Conservation (phyloP, 1,140 invertebrate species). For the Carcinoscorpius rotundicauda region DNA sequence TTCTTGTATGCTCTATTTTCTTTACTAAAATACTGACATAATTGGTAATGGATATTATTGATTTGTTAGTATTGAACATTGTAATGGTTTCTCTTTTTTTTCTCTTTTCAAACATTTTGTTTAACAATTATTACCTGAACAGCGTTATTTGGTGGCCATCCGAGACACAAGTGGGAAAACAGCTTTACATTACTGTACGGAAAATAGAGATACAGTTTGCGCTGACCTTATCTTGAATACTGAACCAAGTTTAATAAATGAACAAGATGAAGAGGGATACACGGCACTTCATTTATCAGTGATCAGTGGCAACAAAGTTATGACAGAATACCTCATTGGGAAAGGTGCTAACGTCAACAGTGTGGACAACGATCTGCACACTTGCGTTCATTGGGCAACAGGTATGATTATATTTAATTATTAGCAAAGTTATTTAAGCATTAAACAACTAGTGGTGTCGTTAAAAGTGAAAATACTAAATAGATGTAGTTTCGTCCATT, state of each 20-base stretch:
- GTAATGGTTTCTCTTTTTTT: too few relatives aligned
- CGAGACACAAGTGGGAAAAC: conserved; percentile 46
- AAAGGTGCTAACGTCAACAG: conserved; percentile 9
- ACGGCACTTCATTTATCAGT: conserved; percentile 84
- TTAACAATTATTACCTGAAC: too few relatives aligned
- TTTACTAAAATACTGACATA: too few relatives aligned
- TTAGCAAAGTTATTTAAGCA: too few relatives aligned
- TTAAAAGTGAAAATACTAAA: too few relatives aligned
- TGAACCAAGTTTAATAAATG: conserved; percentile 59
- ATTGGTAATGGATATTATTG: too few relatives aligned
- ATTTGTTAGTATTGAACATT: too few relatives aligned
- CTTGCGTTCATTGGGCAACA: conserved; percentile 95
- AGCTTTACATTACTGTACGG: conserved; percentile 80
- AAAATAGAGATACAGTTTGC: conserved; percentile 44
- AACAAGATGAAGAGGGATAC: conserved; percentile 82
- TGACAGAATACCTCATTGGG: conserved; percentile 54
- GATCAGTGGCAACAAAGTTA: conserved; percentile 64
- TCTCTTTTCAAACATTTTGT: too few relatives aligned
- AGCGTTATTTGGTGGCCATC: too few relatives aligned
- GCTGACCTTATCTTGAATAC: conserved; percentile 50
- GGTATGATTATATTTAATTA: conserved; percentile 2
- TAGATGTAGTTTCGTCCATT: too few relatives aligned
- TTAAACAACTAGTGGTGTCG: too few relatives aligned
- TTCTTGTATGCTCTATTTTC: too few relatives aligned
- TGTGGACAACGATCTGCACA: conserved; percentile 80